Evolutionary conservation across 2,888 invertebrate species (phyloP).

Genomic region (Neoitamus cyanurus): DNA sequence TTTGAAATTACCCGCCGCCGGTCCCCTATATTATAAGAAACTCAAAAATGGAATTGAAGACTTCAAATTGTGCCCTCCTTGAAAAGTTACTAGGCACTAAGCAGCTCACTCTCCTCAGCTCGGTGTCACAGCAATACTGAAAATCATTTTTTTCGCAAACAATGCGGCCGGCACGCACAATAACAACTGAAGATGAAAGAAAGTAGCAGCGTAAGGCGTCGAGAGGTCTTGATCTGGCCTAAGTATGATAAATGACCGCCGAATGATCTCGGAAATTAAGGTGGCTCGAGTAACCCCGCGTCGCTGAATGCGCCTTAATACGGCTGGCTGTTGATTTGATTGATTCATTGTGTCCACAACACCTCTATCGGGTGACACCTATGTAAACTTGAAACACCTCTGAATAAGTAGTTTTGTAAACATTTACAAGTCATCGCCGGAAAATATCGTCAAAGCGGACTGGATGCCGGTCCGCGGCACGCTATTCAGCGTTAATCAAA

Average conservation of each 20-base stretch:
- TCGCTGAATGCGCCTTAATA: conserved; percentile 23
- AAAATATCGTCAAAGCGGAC: conserved; percentile 21
- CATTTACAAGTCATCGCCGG: conserved; percentile 31
- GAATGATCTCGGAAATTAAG: conserved; percentile 14
- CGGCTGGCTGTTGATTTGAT: conserved; percentile 25
- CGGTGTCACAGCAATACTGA: background rate
- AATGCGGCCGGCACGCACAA: background rate
- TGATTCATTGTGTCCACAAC: conserved; percentile 20
- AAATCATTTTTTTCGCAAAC: background rate
- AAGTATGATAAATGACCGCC: conserved; percentile 24
- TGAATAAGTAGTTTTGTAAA: conserved; percentile 29
- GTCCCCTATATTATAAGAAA: too few relatives aligned
- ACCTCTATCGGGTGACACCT: conserved; percentile 30
- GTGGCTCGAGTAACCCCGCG: background rate
- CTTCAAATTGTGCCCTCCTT: background rate
- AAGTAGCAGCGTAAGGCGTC: conserved; percentile 22
- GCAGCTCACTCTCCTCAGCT: background rate
- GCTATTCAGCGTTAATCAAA: conserved; percentile 25
- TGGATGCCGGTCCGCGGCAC: background rate
- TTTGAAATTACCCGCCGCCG: too few relatives aligned
- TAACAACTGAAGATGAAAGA: background rate
- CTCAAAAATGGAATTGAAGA: too few relatives aligned
- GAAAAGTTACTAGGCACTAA: background rate
- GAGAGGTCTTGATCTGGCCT: conserved; percentile 1
- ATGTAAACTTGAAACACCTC: conserved; percentile 24